These are phyloP conservation scores for Rhopalosiphum maidis DNA, from an alignment of 1,140 invertebrate genomes.

Conservation along the genomic window DNA sequence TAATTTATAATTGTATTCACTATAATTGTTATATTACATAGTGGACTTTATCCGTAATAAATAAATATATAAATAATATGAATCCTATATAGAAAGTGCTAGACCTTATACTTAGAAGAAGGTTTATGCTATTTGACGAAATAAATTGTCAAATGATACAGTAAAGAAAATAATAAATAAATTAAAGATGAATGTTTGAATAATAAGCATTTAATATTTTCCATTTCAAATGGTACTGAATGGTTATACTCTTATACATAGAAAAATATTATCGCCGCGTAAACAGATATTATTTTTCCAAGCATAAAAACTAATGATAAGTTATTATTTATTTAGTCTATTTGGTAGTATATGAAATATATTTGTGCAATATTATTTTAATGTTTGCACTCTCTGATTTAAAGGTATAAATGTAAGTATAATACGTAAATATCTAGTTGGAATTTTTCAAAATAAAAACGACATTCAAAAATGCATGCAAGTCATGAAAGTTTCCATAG, in stretches of 20 bases:
- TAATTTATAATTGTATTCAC: background rate
- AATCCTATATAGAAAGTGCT: background rate
- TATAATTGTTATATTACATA: background rate
- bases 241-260: background rate
- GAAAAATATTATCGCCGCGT: background rate
- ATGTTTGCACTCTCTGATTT: background rate
- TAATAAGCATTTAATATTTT: background rate
- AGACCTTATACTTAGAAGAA: background rate
- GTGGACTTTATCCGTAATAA: background rate
- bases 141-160: background rate
- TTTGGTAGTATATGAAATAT: background rate
- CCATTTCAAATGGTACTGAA: background rate
- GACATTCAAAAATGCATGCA: background rate
- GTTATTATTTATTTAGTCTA: background rate
- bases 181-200: background rate
- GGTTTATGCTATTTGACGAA: background rate
- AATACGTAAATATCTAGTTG: background rate
- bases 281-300: background rate
- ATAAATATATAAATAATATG: background rate
- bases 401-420: background rate
- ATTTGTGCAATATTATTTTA: background rate
- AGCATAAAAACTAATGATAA: background rate
- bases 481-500: background rate
- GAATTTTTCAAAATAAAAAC: background rate
- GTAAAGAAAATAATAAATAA: background rate